Evolutionary conservation across 2,797 vertebrate species (phyloP), one percentile per base, ranked within the genome.

Genomic region (Melanotaenia boesemani): DNA sequence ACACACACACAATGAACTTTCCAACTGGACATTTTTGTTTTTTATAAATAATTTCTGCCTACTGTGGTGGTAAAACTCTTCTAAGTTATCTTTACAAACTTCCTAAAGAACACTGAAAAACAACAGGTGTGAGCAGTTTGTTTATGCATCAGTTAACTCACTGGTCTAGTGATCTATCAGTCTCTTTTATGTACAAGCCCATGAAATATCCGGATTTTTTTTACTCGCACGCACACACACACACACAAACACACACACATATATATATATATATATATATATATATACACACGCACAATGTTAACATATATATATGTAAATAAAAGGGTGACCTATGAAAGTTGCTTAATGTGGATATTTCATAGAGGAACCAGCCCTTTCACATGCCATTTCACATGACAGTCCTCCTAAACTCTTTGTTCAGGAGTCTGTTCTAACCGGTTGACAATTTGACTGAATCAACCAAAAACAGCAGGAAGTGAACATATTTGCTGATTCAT

Each of bases 381-480:
- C 22, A 50, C 22, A 44, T 26, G 18, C 10, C 20, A 12, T 22
- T 71, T 0, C 57, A 24, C 18, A 36, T 48, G 48, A 69, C 62
- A 11, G 2, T 67, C 30, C 22, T 48, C 2, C 54, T 1, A 1
- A 30, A n/a, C 5, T 3, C 15, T 58, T 26, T 20, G 7, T 22
- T 72, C 44, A 65, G 1, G 20, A 54, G 67, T 9, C 24, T 6
- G 41, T 73, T 59, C 16, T 30, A 67, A 24, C 22, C 32, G 2
- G 32, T 39, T 52, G 10, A 34, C 34, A 6, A 44, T n/a, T 56
- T 58, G 22, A 30, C n/a, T 52, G 15, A 80, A 28, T 84, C 41
- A 71, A 36, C 22, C 18, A 63, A 70, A 34, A 70, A 83, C 28
- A 74, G 13, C 10, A 68, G 65, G 44, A 72, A 60, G 52, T 11